Evolutionary conservation across 2,888 invertebrate species (phyloP), one percentile per base, ranked within the genome.

Genomic region (Acleris laterana): DNA sequence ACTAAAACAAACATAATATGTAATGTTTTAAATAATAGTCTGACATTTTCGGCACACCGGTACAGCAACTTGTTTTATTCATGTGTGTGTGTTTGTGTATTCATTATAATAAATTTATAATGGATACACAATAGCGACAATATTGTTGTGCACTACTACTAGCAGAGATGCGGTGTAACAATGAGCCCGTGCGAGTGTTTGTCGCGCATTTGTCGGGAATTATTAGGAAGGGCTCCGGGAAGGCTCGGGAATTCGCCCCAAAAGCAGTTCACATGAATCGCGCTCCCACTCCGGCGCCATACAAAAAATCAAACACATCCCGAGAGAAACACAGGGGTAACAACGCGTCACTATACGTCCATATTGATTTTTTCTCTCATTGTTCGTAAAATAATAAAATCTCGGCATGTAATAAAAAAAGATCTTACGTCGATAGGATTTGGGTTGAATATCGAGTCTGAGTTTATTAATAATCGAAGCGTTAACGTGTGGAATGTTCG

Each of bases 211-310:
- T 93, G 90, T 92, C 92, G 87, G 83, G 91, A 88, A 90, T 91
- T 91, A 91, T 92, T 90, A 88, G 88, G 85, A 92, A 92, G 92
- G 92, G 93, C 90, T 85, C 88, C 85, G 83, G 82, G 85, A 87
- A 90, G 92, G 92, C 93, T 88, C 93, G 93, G 93, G 93, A 93
- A 93, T 92, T 91, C 87, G 91, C 92, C 93, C 92, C 85, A 91
- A 91, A 92, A 91, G 91, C 91, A 89, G 93, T 93, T 93, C 93
- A 90, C 93, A 93, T 93, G 93, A 90, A 88, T 82, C 87, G 85
- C 78, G 85, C 90, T 91, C 92, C 91, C 90, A 91, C 91, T 91
- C 88, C 86, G 87, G 88, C 84, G 83, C 84, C 80, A 82, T 82
- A 92, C 89, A 92, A 92, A 93, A 92, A 93, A 92, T 90, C 90